Percentiles rank a stretch among this genome's conserved stretches.
Evolutionary conservation across 2,888 invertebrate genomes (phyloP).

Genomic region (Spialia ferax): DNA sequence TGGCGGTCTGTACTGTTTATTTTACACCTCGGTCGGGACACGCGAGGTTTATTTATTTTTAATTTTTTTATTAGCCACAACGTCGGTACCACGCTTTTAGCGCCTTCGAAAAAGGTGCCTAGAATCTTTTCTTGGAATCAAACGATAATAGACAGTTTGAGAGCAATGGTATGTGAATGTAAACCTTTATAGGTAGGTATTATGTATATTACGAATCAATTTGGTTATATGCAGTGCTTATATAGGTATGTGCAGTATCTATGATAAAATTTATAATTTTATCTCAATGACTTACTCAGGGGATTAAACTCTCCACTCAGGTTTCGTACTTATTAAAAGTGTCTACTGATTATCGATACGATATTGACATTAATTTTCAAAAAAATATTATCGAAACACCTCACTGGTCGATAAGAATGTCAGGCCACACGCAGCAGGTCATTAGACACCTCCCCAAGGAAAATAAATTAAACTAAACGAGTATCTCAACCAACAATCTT

Average conservation of each 20-base stretch:
- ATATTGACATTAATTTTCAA: slow-evolving; percentile 79
- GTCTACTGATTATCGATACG: slow-evolving; percentile 66
- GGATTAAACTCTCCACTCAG: slow-evolving; percentile 21
- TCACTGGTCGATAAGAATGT: slow-evolving; percentile 82
- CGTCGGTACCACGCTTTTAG: slow-evolving; percentile 72
- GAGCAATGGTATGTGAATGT: slow-evolving; percentile 18
- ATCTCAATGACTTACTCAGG: slow-evolving; percentile 22
- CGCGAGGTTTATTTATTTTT: slow-evolving; percentile 65
- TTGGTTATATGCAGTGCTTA: not conserved
- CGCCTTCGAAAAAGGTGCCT: slow-evolving; percentile 64
- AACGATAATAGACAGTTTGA: slow-evolving; percentile 28
- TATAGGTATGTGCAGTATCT: not conserved
- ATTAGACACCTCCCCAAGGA: slow-evolving; percentile 83
- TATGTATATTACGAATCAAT: not conserved
- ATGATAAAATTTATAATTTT: slow-evolving; percentile 1
- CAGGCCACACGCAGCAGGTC: slow-evolving; percentile 84
- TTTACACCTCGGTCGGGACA: slow-evolving; percentile 84
- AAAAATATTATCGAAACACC: slow-evolving; percentile 83
- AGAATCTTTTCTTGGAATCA: slow-evolving; percentile 46
- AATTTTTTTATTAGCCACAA: slow-evolving; percentile 61
- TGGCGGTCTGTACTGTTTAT: slow-evolving; percentile 81
- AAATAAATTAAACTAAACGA: slow-evolving; percentile 86
- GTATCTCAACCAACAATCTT: slow-evolving; percentile 75
- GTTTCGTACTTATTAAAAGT: slow-evolving; percentile 38
- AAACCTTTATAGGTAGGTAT: slow-evolving; percentile 21